Percentiles rank a stretch among this genome's conserved stretches.
Evolutionary conservation across 2,113 vertebrate genomes (phyloP).

Genomic region (Strix uralensis): DNA sequence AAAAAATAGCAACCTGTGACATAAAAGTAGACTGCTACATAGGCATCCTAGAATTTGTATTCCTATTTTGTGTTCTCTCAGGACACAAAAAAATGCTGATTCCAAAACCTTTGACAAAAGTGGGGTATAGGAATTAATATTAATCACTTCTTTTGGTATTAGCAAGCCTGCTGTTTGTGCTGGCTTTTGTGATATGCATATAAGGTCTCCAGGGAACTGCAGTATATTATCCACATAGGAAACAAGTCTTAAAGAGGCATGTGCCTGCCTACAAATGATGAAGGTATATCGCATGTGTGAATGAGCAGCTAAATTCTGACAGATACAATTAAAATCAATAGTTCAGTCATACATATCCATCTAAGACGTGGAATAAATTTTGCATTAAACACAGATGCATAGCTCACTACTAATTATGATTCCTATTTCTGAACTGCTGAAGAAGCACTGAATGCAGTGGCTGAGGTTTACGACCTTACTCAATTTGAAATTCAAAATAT

Average conservation of each 20-base stretch:
- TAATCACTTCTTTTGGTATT: slow-evolving; percentile 65
- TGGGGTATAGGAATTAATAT: slow-evolving; percentile 67
- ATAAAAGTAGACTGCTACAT: not conserved
- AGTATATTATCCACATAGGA: slow-evolving; percentile 40
- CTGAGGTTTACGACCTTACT: not conserved
- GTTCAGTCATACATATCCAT: not conserved
- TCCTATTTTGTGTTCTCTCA: slow-evolving; percentile 30
- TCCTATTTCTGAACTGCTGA: not conserved
- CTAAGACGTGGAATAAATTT: not conserved
- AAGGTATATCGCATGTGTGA: not conserved
- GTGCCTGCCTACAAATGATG: slow-evolving; percentile 20
- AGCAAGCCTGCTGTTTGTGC: slow-evolving; percentile 54
- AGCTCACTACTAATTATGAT: not conserved
- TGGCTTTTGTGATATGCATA: slow-evolving; percentile 67
- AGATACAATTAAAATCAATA: slow-evolving; percentile 50
- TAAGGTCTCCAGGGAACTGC: not conserved
- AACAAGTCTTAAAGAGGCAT: slow-evolving; percentile 22
- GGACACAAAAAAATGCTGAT: slow-evolving; percentile 36
- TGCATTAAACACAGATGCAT: not conserved
- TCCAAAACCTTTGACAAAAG: slow-evolving; percentile 49
- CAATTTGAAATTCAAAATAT: not conserved
- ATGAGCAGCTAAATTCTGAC: slow-evolving; percentile 32
- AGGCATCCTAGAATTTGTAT: not conserved
- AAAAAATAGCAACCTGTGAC: slow-evolving; percentile 3
- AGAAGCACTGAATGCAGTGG: not conserved